These are phyloP conservation scores for Mustela lutreola DNA, from an alignment of 2,113 vertebrate genomes.

Conservation along the genomic window DNA sequence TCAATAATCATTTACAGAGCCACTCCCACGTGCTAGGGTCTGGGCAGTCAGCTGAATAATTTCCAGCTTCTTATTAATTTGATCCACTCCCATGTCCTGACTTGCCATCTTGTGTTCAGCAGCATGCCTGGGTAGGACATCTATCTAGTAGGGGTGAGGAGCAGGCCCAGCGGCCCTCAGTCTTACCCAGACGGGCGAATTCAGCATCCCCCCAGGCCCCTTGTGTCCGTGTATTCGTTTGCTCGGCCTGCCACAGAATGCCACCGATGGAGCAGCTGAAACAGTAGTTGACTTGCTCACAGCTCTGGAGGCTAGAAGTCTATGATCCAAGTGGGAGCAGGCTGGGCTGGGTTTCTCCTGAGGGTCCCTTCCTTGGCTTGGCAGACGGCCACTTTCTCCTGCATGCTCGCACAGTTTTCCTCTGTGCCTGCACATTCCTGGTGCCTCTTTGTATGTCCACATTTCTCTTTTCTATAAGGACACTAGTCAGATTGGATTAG, in stretches of 20 bases:
- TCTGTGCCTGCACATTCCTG: not conserved
- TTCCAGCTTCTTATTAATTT: conserved; percentile 23
- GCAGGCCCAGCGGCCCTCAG: not conserved
- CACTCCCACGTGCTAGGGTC: not conserved
- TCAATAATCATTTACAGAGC: conserved; percentile 61
- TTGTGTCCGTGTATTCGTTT: not conserved
- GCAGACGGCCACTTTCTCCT: not conserved
- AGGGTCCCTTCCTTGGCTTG: not conserved
- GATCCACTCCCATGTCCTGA: not conserved
- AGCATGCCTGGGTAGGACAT: not conserved
- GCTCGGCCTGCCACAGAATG: not conserved
- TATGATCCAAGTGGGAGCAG: not conserved
- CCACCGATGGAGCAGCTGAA: not conserved
- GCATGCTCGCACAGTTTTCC: not conserved
- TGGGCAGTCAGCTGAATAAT: not conserved
- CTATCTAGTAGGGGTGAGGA: not conserved
- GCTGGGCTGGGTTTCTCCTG: not conserved
- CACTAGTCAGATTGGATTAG: not conserved
- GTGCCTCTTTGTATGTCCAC: not conserved
- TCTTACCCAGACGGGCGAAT: not conserved
- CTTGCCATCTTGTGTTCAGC: not conserved
- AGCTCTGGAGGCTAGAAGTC: not conserved
- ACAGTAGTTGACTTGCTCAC: not conserved
- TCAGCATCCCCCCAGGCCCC: not conserved
- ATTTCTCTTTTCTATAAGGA: not conserved